Percentiles rank a stretch among this genome's conserved stretches.
phyloP scores from a whole-genome alignment of 2,113 vertebrate species.

The Hepsetus odoe region DNA sequence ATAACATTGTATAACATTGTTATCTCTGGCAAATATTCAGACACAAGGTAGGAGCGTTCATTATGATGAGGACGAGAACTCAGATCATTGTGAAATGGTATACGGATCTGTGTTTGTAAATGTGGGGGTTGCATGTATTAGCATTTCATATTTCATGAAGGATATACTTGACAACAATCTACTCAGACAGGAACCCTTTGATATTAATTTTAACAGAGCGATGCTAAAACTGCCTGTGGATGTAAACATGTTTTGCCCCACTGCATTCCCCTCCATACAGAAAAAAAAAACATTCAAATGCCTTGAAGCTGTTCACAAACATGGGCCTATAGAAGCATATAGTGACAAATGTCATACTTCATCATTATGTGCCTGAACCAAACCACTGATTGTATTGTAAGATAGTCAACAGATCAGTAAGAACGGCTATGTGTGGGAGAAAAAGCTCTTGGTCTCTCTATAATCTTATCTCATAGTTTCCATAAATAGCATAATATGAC shows the following conservation, averaged over 20 bases:
- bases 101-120: too few species aligned
- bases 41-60: too few species aligned
- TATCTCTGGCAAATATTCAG: too few species aligned
- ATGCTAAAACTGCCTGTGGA: conserved; percentile 12
- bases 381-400: conserved; percentile 17
- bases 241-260: conserved; percentile 36
- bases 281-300: conserved; percentile 20
- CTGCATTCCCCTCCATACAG: background rate
- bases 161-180: too few species aligned
- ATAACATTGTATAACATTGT: too few species aligned
- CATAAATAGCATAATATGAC: conserved; percentile 76
- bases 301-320: background rate
- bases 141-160: too few species aligned
- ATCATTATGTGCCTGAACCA: conserved; percentile 45
- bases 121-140: too few species aligned
- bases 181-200: too few species aligned
- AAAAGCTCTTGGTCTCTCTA: conserved; percentile 58
- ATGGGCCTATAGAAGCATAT: conserved; percentile 25
- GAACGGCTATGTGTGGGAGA: conserved; percentile 31
- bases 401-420: conserved; percentile 30
- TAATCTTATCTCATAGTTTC: conserved; percentile 63
- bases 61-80: too few species aligned
- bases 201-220: too few species aligned
- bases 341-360: conserved; percentile 22
- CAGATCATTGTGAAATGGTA: too few species aligned